Base-by-base conservation (phyloP, 1,140 invertebrate genomes). In the Drosophila nikananu region DNA sequence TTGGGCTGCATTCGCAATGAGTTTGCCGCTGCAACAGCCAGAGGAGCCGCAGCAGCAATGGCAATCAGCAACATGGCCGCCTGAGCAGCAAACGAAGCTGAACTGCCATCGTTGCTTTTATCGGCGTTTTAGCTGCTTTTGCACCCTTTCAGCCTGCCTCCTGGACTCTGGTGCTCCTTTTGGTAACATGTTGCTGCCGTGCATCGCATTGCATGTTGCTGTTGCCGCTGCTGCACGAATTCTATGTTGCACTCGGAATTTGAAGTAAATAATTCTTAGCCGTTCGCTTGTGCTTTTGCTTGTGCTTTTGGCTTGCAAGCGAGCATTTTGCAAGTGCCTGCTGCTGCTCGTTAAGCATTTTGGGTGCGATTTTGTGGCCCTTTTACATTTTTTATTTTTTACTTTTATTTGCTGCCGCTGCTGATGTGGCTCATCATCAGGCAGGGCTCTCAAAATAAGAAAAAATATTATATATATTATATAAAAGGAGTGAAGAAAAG, bases 21-120 rank as follows among this genome's bases (percentile, higher is more conserved):
- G 86, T 80, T n/a, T 86, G 82, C 75, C 77, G 67, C 73, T 81
- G 74, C 74, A 78, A 37, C 41, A 17, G 51, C 61, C 41, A 64
- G 58, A 27, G n/a, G n/a, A n/a, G n/a, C n/a, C n/a, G 76, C 61
- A 42, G 64, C 63, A 60, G 83, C 81, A 90, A 90, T 70, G 83
- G 78, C 89, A 91, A 77, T 87, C 84, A 84, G 84, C 84, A 89
- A 89, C 86, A 91, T 87, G 86, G 86, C 86, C 82, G 86, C 86
- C 82, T 91, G 86, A 84, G 82, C 86, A 91, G 87, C 73, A 91
- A 91, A 91, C 86, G 82, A 91, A 87, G 80, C 87, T 91, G 86
- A 91, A 91, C 86, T 91, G 77, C 76, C 86, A 81, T 68, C 72
- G 84, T 83, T 87, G 83, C 80, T 83, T 87, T 83, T 87, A 87